Base-by-base conservation (phyloP, 2,797 vertebrate species). In the Chlorospingus flavigularis region DNA sequence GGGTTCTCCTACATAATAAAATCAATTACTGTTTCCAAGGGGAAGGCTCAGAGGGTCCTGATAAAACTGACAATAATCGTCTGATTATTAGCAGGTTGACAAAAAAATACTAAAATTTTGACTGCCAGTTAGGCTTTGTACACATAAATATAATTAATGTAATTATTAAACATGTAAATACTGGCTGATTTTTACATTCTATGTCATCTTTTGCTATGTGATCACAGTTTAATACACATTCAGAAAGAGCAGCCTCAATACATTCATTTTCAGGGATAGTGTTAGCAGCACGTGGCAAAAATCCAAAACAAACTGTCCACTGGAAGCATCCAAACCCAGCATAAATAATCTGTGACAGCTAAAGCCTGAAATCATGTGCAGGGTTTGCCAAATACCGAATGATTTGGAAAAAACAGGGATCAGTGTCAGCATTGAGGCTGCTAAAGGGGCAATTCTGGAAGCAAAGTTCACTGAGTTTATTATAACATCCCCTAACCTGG, bases 361-460 rank as follows among this genome's bases (percentile, higher is more conserved):
- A 51, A 74, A 91, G 94, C 68, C 62, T 79, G 72, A 82, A 95
- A 87, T 85, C 92, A 82, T 1, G 1, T 28, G 26, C 21, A 45
- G 61, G 47, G 53, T 71, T 89, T 92, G 77, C 90, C 92, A 96
- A 94, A 94, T 43, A 71, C 2, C 7, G n/a, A 47, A 65, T 37
- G 25, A 94, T 81, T 86, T 85, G 90, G 65, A 86, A 67, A 93
- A 88, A 94, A 30, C 3, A 63, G 35, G 88, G 63, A 90, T 80
- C 63, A 87, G 35, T 66, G 78, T 91, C 89, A 96, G 76, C 2
- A 1, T 2, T 43, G 88, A 87, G 81, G 92, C 91, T 89, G 92
- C 58, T 58, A 57, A 77, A 85, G 89, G 84, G 89, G 85, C 89
- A 90, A 33, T 51, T 94, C 93, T 96, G 84, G 81, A 92, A 95